Conservation (phyloP, 2,797 vertebrate genomes). For the Crax fasciolata region DNA sequence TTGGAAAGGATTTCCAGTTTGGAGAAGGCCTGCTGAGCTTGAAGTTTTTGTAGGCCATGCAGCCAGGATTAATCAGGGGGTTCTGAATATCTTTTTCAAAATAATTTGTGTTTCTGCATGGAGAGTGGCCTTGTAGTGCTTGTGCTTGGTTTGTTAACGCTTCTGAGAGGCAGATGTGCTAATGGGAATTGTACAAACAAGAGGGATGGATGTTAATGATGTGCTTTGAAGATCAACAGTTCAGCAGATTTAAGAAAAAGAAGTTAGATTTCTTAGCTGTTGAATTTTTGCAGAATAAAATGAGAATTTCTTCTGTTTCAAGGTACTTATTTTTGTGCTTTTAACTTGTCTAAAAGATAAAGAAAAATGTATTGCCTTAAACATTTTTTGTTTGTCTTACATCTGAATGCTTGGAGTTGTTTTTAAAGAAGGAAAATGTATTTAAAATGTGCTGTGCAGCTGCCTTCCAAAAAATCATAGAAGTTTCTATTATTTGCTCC, state of each 20-base stretch:
- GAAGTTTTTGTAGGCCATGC: neutral
- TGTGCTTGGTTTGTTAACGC: fast-evolving
- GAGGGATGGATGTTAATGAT: neutral
- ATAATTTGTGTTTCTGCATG: neutral
- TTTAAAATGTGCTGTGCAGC: neutral
- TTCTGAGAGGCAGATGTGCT: neutral
- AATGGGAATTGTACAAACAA: neutral
- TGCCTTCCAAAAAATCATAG: neutral
- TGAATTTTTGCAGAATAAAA: neutral
- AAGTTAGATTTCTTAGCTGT: neutral
- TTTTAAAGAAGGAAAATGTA: neutral
- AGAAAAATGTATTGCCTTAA: neutral
- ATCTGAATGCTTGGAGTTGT: neutral
- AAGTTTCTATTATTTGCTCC: neutral
- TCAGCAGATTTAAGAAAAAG: neutral
- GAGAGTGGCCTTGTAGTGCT: neutral
- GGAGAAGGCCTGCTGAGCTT: neutral
- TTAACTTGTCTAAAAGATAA: neutral
- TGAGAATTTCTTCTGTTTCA: neutral
- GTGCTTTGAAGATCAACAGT: neutral
- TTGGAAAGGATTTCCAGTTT: neutral
- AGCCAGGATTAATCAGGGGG: neutral
- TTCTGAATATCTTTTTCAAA: neutral
- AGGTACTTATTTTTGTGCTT: neutral
- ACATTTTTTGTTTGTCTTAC: neutral